phyloP scores from a whole-genome alignment of 2,113 vertebrate species.

The Pagrus major region DNA sequence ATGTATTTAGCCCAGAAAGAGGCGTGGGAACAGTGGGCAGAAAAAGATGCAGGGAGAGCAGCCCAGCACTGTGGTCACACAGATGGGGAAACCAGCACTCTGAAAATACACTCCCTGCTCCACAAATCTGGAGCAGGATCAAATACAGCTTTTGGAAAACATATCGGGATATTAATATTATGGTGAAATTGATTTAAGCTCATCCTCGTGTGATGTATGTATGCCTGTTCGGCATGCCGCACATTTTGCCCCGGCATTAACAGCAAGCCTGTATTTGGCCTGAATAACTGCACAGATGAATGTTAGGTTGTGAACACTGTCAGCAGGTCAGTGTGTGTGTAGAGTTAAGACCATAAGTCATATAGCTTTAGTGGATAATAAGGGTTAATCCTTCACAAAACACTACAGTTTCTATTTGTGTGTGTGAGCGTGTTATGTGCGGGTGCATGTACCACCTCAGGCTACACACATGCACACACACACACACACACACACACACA shows the following conservation, averaged over 20 bases:
- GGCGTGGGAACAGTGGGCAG: slow-evolving; percentile 77
- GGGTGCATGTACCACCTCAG: slow-evolving; percentile 27
- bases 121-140: slow-evolving; percentile 72
- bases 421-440: slow-evolving; percentile 20
- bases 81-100: slow-evolving; percentile 82
- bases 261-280: slow-evolving; percentile 15
- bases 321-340: slow-evolving; percentile 21
- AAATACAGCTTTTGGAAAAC: slow-evolving; percentile 64
- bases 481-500: slow-evolving; percentile 23
- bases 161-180: slow-evolving; percentile 49
- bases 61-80: slow-evolving; percentile 77
- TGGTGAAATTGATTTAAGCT: slow-evolving; percentile 1
- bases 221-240: not conserved
- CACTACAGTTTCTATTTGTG: slow-evolving; percentile 39
- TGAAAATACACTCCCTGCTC: slow-evolving; percentile 76
- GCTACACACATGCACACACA: slow-evolving; percentile 29
- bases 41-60: slow-evolving; percentile 63
- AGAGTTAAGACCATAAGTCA: slow-evolving; percentile 38
- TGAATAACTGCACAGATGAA: not conserved
- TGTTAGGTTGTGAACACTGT: slow-evolving; percentile 24
- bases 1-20: slow-evolving; percentile 78
- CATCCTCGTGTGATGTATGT: slow-evolving; percentile 11
- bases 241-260: not conserved
- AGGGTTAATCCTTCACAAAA: slow-evolving; percentile 56
- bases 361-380: slow-evolving; percentile 43